Evolutionary conservation across 2,797 vertebrate genomes (phyloP), one percentile per base, ranked within the genome.

Genomic region (Microctenopoma stevenorrisi): DNA sequence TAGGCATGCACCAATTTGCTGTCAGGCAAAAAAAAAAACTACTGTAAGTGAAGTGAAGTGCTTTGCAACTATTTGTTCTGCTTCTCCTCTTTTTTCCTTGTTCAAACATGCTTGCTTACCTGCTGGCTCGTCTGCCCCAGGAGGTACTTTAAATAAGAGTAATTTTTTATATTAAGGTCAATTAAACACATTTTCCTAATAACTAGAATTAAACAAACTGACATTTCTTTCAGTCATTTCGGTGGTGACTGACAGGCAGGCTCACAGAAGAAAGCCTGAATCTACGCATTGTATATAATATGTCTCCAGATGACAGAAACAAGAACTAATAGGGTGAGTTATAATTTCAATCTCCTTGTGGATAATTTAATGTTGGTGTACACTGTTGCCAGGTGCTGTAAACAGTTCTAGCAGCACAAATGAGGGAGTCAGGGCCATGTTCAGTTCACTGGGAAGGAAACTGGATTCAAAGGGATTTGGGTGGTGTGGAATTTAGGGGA

Each of bases 401-500:
- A 81, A 79, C 59, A 71, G 63, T 56, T 83, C 63, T 75, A 40
- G 76, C 59, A 56, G 18, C 57, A 70, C 25, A 15, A 78, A 64
- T 0, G 10, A 63, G 64, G 73, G 64, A 61, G 61, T 66, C 44
- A 40, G 56, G 70, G 38, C 25, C 52, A 37, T 18, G 40, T 58
- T 74, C 12, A 14, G 44, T 85, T 88, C 75, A 74, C 76, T 75
- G 50, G 66, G 70, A 78, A 85, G 76, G 30, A 63, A 63, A 74
- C 68, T 72, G 46, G 78, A 75, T 63, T 72, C 30, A 85, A 72
- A 47, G 62, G 69, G 79, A 81, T 89, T 82, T 83, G 68, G 66
- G 54, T 74, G 53, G 61, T 72, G 69, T 81, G 85, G 73, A 92
- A 90, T 90, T 90, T 62, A 44, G 78, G 72, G 84, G 73, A 91